phyloP scores from a whole-genome alignment of 2,113 vertebrate genomes.

The Sporophila hypoxantha region DNA sequence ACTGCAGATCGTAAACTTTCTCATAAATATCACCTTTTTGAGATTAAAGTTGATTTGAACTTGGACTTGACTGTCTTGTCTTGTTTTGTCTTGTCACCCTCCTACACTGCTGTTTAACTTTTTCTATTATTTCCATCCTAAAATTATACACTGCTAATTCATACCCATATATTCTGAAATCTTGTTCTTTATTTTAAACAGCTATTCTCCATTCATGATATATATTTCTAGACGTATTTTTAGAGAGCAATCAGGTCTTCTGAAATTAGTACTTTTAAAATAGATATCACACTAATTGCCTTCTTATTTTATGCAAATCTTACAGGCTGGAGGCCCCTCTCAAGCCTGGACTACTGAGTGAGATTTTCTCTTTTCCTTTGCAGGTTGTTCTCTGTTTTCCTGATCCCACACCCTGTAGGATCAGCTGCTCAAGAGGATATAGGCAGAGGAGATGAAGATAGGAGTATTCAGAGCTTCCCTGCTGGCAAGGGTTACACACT shows the following conservation, averaged over 20 bases:
- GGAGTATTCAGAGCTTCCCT: background rate
- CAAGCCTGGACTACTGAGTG: background rate
- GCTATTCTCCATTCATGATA: background rate
- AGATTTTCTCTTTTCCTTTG: background rate
- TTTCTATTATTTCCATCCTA: background rate
- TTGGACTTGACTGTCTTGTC: background rate
- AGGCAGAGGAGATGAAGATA: background rate
- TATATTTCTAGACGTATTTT: constrained; percentile 8
- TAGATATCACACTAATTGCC: background rate
- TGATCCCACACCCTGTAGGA: background rate
- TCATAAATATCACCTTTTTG: background rate
- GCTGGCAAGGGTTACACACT: background rate
- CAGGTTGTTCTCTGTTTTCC: background rate
- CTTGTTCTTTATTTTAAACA: constrained; percentile 11
- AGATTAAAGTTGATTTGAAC: background rate
- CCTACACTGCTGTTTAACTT: background rate
- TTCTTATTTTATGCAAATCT: background rate
- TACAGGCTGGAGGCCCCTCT: background rate
- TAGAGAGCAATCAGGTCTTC: background rate
- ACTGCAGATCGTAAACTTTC: background rate
- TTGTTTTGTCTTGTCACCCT: background rate
- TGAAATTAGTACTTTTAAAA: constrained; percentile 15
- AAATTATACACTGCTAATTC: background rate
- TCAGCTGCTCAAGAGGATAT: background rate
- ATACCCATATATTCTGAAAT: background rate